These are phyloP conservation scores for Chorisops tibialis DNA, from an alignment of 2,888 invertebrate genomes.

Conservation along the genomic window DNA sequence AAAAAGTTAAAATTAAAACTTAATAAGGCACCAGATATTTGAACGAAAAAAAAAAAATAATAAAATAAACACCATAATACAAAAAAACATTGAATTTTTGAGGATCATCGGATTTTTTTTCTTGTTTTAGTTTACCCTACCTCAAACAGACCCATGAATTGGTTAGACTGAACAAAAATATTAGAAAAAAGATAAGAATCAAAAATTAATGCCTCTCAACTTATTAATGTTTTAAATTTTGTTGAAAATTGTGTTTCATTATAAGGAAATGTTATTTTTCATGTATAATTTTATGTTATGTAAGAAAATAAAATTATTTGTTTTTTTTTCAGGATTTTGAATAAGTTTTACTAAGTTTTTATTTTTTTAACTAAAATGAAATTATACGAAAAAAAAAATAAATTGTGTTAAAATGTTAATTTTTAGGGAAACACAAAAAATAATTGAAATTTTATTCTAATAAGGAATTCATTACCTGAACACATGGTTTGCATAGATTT, in stretches of 20 bases:
- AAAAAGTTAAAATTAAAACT: conserved; percentile 7
- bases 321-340: background rate
- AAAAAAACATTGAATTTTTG: conserved; percentile 1
- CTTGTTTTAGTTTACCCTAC: conserved; percentile 42
- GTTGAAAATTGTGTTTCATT: conserved; percentile 30
- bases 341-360: conserved; percentile 1
- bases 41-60: background rate
- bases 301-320: background rate
- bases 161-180: conserved; percentile 46
- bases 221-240: background rate
- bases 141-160: conserved; percentile 53
- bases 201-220: conserved; percentile 29
- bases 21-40: conserved; percentile 10
- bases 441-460: conserved; percentile 29
- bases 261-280: conserved; percentile 22
- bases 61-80: conserved; percentile 11
- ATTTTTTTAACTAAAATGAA: background rate
- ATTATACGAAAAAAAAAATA: conserved; percentile 6
- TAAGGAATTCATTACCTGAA: conserved; percentile 86
- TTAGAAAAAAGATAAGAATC: conserved; percentile 33
- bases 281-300: conserved; percentile 10
- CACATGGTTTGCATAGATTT: conserved; percentile 90
- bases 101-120: conserved; percentile 4
- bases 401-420: background rate
- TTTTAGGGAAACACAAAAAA: conserved; percentile 9